Conservation (phyloP, 2,113 vertebrate species). For the Hystrix cristata region DNA sequence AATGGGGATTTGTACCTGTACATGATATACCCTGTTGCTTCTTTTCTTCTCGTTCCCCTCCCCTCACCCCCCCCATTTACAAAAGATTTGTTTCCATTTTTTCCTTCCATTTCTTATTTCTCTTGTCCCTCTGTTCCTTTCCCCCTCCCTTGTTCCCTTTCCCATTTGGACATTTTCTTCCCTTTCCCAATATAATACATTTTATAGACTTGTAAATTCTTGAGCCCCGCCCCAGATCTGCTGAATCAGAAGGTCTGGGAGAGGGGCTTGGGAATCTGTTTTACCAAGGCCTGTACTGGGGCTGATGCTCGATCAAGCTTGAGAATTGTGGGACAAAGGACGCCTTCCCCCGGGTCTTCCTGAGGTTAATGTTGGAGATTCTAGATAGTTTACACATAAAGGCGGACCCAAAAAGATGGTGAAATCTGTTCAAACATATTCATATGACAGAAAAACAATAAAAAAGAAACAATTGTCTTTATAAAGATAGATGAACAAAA, state of each 20-base stretch:
- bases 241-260: neutral
- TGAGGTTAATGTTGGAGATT: neutral
- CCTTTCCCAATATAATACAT: no score
- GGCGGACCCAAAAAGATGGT: neutral
- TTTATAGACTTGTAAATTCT: neutral
- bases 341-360: neutral
- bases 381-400: neutral
- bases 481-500: neutral
- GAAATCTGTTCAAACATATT: neutral
- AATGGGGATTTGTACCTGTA: no score
- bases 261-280: neutral
- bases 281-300: neutral
- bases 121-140: no score
- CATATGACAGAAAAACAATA: neutral
- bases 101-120: no score
- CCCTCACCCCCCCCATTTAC: no score
- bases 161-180: no score
- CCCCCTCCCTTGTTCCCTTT: no score
- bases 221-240: neutral
- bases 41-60: no score
- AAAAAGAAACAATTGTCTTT: neutral
- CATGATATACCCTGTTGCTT: no score
- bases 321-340: neutral
- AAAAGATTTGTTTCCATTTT: no score
- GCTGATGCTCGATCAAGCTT: neutral